These are phyloP conservation scores for Crepidodera aurea DNA, from an alignment of 2,888 invertebrate genomes.

Conservation along the genomic window DNA sequence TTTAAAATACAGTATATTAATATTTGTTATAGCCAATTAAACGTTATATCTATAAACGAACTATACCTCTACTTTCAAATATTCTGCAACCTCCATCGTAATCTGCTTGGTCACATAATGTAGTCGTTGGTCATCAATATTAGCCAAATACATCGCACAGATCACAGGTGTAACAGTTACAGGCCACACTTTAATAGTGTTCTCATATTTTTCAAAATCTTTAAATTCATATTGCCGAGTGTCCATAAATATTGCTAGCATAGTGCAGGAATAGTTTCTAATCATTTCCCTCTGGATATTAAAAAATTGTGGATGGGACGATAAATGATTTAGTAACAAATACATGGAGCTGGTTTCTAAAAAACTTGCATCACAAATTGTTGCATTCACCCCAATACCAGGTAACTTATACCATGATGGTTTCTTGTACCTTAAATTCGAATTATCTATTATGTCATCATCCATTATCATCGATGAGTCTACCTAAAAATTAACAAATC, in stretches of 20 bases:
- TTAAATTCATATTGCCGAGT: neutral
- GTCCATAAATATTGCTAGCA: neutral
- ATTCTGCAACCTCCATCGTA: neutral
- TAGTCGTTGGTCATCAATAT: neutral
- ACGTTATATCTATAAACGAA: too few species aligned
- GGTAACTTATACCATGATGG: constrained; percentile 6
- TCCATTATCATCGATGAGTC: neutral
- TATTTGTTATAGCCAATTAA: too few species aligned
- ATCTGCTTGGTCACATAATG: neutral
- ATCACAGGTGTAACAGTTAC: neutral
- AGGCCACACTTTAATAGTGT: neutral
- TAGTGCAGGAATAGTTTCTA: too few species aligned
- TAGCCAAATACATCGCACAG: constrained; percentile 1
- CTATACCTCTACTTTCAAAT: neutral
- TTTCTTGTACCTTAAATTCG: constrained; percentile 5
- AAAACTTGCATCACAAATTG: constrained; percentile 7
- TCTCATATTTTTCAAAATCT: neutral
- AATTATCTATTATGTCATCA: constrained; percentile 8
- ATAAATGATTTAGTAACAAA: constrained; percentile 6
- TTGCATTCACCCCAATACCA: neutral
- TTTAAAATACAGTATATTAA: too few species aligned
- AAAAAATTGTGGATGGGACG: neutral
- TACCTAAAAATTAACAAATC: too few species aligned
- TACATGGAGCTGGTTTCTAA: neutral
- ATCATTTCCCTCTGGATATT: constrained; percentile 3